Evolutionary conservation across 1,140 invertebrate genomes (phyloP), one percentile per base, ranked within the genome.

Genomic region (Pogonomyrmex barbatus): DNA sequence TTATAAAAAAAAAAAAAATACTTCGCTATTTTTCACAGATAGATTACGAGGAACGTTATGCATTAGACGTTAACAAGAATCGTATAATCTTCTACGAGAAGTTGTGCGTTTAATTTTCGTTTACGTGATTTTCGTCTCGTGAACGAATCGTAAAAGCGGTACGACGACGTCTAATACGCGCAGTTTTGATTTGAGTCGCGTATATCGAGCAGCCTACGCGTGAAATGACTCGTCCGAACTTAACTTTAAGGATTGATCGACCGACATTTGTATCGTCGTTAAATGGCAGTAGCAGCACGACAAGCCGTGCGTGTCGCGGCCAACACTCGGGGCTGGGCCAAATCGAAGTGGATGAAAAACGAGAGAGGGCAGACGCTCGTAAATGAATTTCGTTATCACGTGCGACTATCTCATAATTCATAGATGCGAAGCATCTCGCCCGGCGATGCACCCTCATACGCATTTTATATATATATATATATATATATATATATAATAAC

Each of bases 351-450:
- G n/a, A 81, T 81, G 42, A 62, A 73, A 60, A 73, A 83, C 79
- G 54, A 83, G 56, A 83, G 79, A 75, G 79, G 68, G 79, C 79
- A 75, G 79, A 83, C 12, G 79, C 79, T 45, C 45, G 6, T 76
- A 70, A 81, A 70, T 81, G 39, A 56, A 39, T 70, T 42, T 42
- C 36, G 24, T 81, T 52, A 81, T 67, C 45, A 12, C 42, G 77
- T 33, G 63, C 52, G 9, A 58, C 65, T 24, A 36, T 70, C 52
- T 70, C 52, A n/a, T 39, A 36, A 68, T 63, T 63, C 47, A 36
- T 54, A 30, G 24, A 8, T 24, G 78, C 67, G 42, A 42, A 36
- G 42, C 33, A 42, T 36, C 42, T 42, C 30, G 36, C 42, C 54
- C n/a, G 70, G 62, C 45, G 70, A 50, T 42, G 58, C 47, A 58